Evolutionary conservation across 2,797 vertebrate species (phyloP).

Genomic region (Brachymystax lenok): DNA sequence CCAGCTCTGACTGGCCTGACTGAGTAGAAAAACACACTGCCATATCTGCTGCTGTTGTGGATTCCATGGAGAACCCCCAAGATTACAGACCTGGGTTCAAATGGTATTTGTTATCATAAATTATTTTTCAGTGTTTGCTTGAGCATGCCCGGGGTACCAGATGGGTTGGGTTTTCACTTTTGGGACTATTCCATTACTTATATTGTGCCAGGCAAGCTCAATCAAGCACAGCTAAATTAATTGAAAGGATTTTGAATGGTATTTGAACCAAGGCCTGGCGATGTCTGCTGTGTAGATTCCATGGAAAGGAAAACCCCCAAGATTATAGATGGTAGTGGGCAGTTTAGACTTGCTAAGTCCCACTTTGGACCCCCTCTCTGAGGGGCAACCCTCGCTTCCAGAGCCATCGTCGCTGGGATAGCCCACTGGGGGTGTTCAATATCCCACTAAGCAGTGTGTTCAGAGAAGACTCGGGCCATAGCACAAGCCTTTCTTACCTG

Average conservation of each 20-base stretch:
- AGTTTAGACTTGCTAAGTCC: conserved; percentile 7
- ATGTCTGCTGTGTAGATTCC: conserved; percentile 7
- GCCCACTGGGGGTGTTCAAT: conserved; percentile 28
- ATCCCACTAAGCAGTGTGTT: conserved; percentile 17
- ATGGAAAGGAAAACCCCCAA: conserved; percentile 19
- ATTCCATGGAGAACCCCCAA: conserved; percentile 19
- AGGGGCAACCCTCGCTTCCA: background rate
- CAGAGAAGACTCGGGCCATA: conserved; percentile 10
- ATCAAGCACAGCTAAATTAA: too few species aligned
- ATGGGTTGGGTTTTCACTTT: too few species aligned
- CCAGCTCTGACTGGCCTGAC: too few species aligned
- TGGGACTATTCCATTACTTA: too few species aligned
- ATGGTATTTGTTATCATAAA: background rate
- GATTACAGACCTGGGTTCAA: background rate
- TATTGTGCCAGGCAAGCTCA: too few species aligned
- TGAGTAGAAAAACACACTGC: conserved; percentile 31
- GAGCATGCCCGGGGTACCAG: too few species aligned
- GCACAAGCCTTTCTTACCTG: conserved; percentile 24
- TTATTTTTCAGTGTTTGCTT: background rate
- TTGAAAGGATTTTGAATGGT: background rate
- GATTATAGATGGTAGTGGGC: conserved; percentile 1
- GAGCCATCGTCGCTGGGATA: conserved; percentile 5
- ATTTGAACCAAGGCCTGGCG: background rate
- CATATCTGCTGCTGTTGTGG: background rate
- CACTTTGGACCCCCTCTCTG: conserved; percentile 1